A percentile compares a stretch with the other conserved stretches of the same genome.
Evolutionary conservation across 2,888 invertebrate genomes (phyloP).

Genomic region (Eucera pruinosa): DNA sequence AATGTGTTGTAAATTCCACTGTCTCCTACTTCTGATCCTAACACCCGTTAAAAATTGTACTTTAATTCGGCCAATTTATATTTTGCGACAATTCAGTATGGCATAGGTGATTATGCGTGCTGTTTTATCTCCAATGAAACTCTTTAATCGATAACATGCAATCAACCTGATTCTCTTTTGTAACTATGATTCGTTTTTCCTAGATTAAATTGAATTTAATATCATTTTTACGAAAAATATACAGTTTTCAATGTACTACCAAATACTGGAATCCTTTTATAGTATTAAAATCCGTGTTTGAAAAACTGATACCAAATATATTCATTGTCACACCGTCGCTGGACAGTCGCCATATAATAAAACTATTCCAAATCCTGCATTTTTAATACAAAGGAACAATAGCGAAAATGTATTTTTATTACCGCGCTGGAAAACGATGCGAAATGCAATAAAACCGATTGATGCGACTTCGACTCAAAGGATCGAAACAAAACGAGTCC

Average conservation of each 20-base stretch:
- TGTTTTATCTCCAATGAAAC: constrained; percentile 5
- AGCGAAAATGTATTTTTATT: background rate
- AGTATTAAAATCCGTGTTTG: too few species aligned
- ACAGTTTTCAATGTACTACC: background rate
- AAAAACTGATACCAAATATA: too few species aligned
- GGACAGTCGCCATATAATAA: too few species aligned
- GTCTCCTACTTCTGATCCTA: too few species aligned
- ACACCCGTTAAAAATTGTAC: too few species aligned
- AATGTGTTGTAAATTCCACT: too few species aligned
- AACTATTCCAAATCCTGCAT: background rate
- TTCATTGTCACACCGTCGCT: too few species aligned
- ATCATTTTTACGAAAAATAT: background rate
- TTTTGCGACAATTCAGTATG: constrained; percentile 1
- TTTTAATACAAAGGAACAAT: background rate
- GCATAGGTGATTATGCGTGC: background rate
- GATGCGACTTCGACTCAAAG: background rate
- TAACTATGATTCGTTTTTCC: background rate
- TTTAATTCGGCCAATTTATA: too few species aligned
- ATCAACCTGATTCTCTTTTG: background rate
- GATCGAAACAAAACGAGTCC: background rate
- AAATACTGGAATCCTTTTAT: too few species aligned
- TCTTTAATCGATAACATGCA: constrained; percentile 18
- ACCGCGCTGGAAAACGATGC: background rate
- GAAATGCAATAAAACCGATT: background rate
- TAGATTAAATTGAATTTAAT: constrained; percentile 19